Evolutionary conservation across 2,113 vertebrate species (phyloP).

Genomic region (Columba livia): DNA sequence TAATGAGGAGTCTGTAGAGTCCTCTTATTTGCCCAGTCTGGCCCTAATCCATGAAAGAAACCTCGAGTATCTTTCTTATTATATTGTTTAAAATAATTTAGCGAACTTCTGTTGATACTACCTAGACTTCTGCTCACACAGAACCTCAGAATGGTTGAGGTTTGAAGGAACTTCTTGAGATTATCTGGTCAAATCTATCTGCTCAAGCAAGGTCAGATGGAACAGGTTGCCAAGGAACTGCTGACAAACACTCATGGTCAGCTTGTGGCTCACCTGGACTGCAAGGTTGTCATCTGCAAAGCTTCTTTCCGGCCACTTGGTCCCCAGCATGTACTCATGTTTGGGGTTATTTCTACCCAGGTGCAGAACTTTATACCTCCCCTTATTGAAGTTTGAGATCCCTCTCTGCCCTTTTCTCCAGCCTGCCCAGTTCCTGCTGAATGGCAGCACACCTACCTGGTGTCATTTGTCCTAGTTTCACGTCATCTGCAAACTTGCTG

Average conservation of each 20-base stretch:
- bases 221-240: not conserved
- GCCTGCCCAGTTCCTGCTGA: not conserved
- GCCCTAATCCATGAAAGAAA: not conserved
- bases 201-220: not conserved
- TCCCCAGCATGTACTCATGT: not conserved
- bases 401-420: not conserved
- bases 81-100: not conserved
- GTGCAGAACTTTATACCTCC: not conserved
- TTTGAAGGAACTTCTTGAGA: not conserved
- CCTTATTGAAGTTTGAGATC: not conserved
- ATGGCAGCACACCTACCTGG: not conserved
- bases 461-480: not conserved
- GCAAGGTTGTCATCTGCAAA: not conserved
- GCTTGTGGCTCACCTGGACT: too few species aligned
- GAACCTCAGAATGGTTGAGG: not conserved
- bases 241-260: not conserved
- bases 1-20: not conserved
- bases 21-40: not conserved
- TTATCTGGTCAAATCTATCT: not conserved
- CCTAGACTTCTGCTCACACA: not conserved
- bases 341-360: not conserved
- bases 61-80: not conserved
- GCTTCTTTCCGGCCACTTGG: not conserved
- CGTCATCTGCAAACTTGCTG: not conserved
- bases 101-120: rapidly evolving